These are phyloP conservation scores for Eleginops maclovinus DNA, from an alignment of 2,113 vertebrate genomes.

Conservation along the genomic window DNA sequence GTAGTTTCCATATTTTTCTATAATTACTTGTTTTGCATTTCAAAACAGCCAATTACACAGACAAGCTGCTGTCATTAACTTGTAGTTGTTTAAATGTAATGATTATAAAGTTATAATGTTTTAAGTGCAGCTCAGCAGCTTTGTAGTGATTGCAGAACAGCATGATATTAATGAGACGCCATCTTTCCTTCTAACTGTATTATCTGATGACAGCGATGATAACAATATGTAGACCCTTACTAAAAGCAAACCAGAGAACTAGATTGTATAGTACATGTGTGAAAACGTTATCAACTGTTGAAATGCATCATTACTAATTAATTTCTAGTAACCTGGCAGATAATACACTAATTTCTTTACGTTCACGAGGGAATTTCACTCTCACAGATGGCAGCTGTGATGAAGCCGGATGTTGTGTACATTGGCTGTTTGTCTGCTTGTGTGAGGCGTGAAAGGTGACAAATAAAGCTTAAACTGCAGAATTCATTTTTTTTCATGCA, in stretches of 20 bases:
- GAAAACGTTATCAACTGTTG: not conserved
- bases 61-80: not conserved
- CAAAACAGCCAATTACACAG: not conserved
- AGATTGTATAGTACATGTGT: not conserved
- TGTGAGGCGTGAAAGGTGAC: not conserved
- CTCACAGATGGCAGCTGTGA: not conserved
- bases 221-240: not conserved
- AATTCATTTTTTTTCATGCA: not conserved
- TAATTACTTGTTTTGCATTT: not conserved
- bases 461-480: not conserved
- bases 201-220: not conserved
- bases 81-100: too few species aligned
- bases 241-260: not conserved
- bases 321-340: not conserved
- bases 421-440: not conserved
- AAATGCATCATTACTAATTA: not conserved
- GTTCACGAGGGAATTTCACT: not conserved
- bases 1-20: not conserved
- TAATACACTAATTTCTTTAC: not conserved
- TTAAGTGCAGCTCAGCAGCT: not conserved
- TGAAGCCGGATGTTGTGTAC: not conserved
- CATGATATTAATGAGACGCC: not conserved
- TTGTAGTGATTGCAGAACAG: not conserved
- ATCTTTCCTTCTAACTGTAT: not conserved
- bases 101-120: not conserved